Evolutionary conservation across 2,888 invertebrate genomes (phyloP).

Genomic region (Sminthurides aquaticus): DNA sequence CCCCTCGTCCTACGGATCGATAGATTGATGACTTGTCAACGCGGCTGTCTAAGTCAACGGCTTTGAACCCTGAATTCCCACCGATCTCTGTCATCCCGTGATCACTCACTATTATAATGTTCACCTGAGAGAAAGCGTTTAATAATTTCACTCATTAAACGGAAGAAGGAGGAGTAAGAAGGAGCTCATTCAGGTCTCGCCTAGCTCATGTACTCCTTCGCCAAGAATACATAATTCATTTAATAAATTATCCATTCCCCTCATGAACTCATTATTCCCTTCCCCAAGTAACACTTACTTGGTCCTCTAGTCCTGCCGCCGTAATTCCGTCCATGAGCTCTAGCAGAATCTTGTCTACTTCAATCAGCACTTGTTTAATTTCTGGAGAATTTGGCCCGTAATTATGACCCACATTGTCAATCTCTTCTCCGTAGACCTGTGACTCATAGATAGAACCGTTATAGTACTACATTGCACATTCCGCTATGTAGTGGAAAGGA

Average conservation of each 20-base stretch:
- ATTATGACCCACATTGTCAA: conserved; percentile 45
- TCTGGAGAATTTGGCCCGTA: conserved; percentile 45
- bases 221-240: too few species aligned
- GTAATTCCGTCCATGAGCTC: conserved; percentile 44
- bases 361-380: conserved; percentile 44
- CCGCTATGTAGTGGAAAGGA: not conserved
- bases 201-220: too few species aligned
- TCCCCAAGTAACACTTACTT: too few species aligned
- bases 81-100: conserved; percentile 47
- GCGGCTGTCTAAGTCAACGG: conserved; percentile 44
- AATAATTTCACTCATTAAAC: too few species aligned
- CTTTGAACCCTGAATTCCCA: conserved; percentile 38
- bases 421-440: conserved; percentile 44
- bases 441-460: conserved; percentile 8
- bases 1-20: conserved; percentile 43
- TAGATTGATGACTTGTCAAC: conserved; percentile 42
- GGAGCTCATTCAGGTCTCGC: too few species aligned
- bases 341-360: conserved; percentile 44
- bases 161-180: too few species aligned
- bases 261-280: too few species aligned
- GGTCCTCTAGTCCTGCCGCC: conserved; percentile 42
- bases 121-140: conserved; percentile 43
- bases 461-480: not conserved
- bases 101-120: conserved; percentile 46
- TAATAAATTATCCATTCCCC: too few species aligned